Base-by-base conservation (phyloP, 2,113 vertebrate genomes). In the Pandion haliaetus region DNA sequence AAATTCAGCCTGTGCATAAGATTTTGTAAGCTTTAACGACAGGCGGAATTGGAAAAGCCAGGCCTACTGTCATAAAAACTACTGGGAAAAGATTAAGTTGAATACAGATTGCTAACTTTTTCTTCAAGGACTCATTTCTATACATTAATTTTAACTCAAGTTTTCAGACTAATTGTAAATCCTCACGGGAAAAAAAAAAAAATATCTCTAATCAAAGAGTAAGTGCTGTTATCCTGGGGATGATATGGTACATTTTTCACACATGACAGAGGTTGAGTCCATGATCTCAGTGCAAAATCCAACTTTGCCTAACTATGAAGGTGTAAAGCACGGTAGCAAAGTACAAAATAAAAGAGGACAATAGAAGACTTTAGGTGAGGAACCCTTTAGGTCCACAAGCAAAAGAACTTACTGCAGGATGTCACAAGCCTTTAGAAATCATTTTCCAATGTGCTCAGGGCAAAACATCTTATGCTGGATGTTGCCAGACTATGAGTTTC, bases 171-270 rank as follows among this genome's bases (percentile, higher is more conserved):
- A 96, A 97, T 89, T 88, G 76, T 89, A 95, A 96, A 94, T 91
- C 90, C 66, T 93, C 40, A 65, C 73, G 3, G 15, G 36, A 44
- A 67, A 89, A 78, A 78, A 55, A 47, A 63, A 57, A 20, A 1
- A 61, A 28, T 28, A 23, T 28, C 69, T 59, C 86, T 82, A 92
- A 97, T 95, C 91, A 87, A 95, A 94, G 67, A 91, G 32, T 69
- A 91, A 93, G 73, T 77, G 81, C 91, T 82, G 79, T 91, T 92
- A 95, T 92, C 62, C 69, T 77, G 66, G 58, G 69, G 80, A 91
- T 91, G 88, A 92, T 74, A 88, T 8, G 94, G 83, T 79, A 89
- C 93, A 95, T 97, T 95, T 95, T 93, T 97, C 94, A 96, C 86
- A 93, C 6, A 50, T 93, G 93, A 97, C 96, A 95, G 89, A 93